Evolutionary conservation across 1,140 invertebrate genomes (phyloP), one percentile per base, ranked within the genome.

Genomic region (Linepithema humile): DNA sequence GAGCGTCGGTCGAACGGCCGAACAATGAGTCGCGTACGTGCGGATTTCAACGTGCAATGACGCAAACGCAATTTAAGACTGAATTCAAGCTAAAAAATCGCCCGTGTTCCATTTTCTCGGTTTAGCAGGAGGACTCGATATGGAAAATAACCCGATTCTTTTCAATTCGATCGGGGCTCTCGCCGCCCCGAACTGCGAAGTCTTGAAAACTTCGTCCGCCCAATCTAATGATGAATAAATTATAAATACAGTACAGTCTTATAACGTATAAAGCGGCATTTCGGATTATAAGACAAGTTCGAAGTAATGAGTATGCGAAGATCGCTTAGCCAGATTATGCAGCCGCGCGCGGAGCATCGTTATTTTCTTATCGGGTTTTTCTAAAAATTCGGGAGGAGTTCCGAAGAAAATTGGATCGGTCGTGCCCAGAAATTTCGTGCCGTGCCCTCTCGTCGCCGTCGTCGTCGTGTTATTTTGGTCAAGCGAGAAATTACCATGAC

Each of bases 401-500:
- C 3, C 12, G 23, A 20, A 69, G 62, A 17, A 62, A 80, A 80
- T 69, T 69, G 23, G 35, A 80, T 80, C 50, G 64, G 48, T 2
- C 35, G 40, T 26, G 32, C 40, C 15, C 15, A 67, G 45, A 78
- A 78, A 78, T 67, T 40, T 53, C 12, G 26, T 45, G 32, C 40
- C 15, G 20, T 69, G 48, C 32, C 17, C 10, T 26, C 38, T 43
- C 38, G 45, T 43, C 50, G 55, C 64, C 45, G 26, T 48, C 67
- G 62, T 50, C 72, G 86, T 77, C 75, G 60, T 84, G 67, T 89
- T 89, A 86, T 87, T 82, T 89, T 78, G 82, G 40, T 73, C 62
- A 72, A 85, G 83, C 83, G 85, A 55, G 78, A 90, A 85, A 89
- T 89, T 90, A 90, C 78, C 89, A 89, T 89, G 88, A 89, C 88